A percentile compares a stretch with the other conserved stretches of the same genome.
These are phyloP conservation scores for Lucinisca nassula DNA, from an alignment of 2,888 invertebrate species.

Conservation along the genomic window DNA sequence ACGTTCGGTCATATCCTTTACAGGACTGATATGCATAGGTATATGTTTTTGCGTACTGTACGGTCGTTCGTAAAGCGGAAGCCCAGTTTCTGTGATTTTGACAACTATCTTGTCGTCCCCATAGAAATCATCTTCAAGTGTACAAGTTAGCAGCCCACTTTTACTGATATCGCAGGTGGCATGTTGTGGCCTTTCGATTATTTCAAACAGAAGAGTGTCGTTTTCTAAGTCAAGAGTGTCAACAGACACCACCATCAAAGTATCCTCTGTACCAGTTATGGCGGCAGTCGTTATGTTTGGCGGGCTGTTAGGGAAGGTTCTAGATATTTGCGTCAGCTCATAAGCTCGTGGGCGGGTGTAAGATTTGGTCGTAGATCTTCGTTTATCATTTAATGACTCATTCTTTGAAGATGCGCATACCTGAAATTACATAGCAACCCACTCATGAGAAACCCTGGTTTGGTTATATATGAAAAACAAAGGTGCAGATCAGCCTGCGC, in stretches of 20 bases:
- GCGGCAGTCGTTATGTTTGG: conserved; percentile 43
- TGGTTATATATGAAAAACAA: too few relatives aligned
- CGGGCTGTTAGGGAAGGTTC: conserved; percentile 46
- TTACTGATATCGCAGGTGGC: conserved; percentile 44
- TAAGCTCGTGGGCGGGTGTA: conserved; percentile 12
- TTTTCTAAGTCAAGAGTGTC: conserved; percentile 48
- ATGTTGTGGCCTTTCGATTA: conserved; percentile 15
- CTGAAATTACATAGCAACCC: too few relatives aligned
- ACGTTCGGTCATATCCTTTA: conserved; percentile 46
- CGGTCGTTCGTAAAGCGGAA: conserved; percentile 10
- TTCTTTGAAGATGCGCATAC: background rate
- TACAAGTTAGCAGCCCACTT: conserved; percentile 49
- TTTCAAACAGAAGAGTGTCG: conserved; percentile 51
- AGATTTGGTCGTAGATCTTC: background rate
- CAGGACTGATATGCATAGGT: conserved; percentile 18
- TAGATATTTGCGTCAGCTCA: conserved; percentile 28
- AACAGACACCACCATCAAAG: background rate
- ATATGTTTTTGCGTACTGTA: conserved; percentile 24
- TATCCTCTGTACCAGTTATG: conserved; percentile 41
- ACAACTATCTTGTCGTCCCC: conserved; percentile 32
- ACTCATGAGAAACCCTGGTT: too few relatives aligned
- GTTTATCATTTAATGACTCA: background rate
- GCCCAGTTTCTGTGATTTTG: conserved; percentile 20
- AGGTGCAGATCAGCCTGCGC: too few relatives aligned
- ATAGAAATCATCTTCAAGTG: conserved; percentile 49